Base-by-base conservation (phyloP, 2,888 invertebrate species). In the Xestia c-nigrum region DNA sequence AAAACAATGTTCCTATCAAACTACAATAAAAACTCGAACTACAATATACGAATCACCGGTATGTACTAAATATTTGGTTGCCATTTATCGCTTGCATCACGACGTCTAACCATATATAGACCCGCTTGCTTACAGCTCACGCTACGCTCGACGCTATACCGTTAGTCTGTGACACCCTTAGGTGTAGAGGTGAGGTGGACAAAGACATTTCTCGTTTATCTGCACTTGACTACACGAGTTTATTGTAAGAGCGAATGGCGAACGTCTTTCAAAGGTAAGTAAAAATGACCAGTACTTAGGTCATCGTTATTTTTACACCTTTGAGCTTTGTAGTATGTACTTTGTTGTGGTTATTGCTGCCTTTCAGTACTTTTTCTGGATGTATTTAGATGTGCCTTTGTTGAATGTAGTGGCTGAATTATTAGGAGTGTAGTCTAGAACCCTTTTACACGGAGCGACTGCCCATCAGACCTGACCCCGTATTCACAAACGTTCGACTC, bases 201-300 rank as follows among this genome's bases (percentile, higher is more conserved):
- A 74, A 78, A 87, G 57, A 82, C 76, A 74, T 87, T 82, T 87
- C 77, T 80, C 81, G 74, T 78, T 85, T 83, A 86, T 85, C 80
- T 83, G 71, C 73, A 73, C 85, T 85, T 81, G 74, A 80, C 87
- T 85, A 65, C 50, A 21, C 57, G 50, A 46, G 71, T 68, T 87
- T 87, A 86, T 87, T 68, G 85, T 74, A 38, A 72, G 66, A 66
- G 52, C 19, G 43, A 81, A 72, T 64, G 64, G 66, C 12, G 65
- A 63, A 79, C 69, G 85, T 72, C 67, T 61, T 80, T 63, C 63
- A 57, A 61, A 80, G 61, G 69, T 72, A 52, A 72, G 76, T 85
- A 74, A 64, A 68, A 85, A 72, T 66, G 12, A 63, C 68, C 52
- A 50, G 43, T 59, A 31, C 73, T n/a, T 52, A 55, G 43, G 16